Base-by-base conservation (phyloP, 2,888 invertebrate species). In the Thyatira batis region DNA sequence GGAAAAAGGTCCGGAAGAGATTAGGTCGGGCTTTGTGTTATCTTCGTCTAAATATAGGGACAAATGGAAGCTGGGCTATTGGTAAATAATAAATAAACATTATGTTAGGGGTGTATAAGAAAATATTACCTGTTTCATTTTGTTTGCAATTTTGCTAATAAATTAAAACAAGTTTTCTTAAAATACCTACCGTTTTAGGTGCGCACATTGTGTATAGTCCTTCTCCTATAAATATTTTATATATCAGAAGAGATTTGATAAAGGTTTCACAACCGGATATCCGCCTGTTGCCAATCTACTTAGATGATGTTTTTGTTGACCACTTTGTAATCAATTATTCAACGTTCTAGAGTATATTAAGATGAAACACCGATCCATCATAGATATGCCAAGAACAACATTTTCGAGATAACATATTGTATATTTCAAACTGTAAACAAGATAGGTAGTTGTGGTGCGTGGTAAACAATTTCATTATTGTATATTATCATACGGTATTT, bases 401-500 rank as follows among this genome's bases (percentile, higher is more conserved):
- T 23, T 23, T 6, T 23, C 3, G 23, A 23, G 23, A 23, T 23
- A n/a, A n/a, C n/a, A n/a, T n/a, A n/a, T n/a, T 3, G 33, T 13
- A n/a, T 0, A 33, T 33, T 13, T 13, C 28, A 13, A 33, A 6
- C 1, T 17, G 2, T 8, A 11, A 39, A 39, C 8, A 39, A 13
- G 3, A 10, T 43, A 25, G 3, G 11, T 43, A 25, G 13, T 23
- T 20, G 27, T 44, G 4, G 48, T 53, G 30, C 27, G 54, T 57
- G 44, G 49, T 55, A 46, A 64, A 65, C 67, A 55, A 64, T 73
- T 73, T 70, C 64, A 71, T 75, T 65, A 69, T 54, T 53, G 54
- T 54, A 64, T 72, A 64, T 59, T 58, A 61, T 53, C 57, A 61
- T 60, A 60, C 65, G 56, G 60, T 69, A 66, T 71, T 67, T 65